Conservation (phyloP, 2,113 vertebrate species). For the Burhinus bistriatus region DNA sequence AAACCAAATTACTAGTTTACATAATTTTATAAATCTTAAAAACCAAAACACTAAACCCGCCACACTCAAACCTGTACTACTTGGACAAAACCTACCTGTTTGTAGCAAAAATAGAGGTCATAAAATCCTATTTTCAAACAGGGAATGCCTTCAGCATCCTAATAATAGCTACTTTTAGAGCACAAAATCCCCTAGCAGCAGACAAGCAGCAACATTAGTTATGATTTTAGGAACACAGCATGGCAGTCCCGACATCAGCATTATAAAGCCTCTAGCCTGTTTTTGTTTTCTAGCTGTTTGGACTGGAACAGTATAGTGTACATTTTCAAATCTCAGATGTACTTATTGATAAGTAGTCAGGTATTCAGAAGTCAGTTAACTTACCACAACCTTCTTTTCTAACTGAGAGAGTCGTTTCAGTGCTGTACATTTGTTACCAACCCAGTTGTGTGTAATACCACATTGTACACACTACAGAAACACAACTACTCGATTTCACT, state of each 20-base stretch:
- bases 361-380: not conserved
- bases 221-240: not conserved
- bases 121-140: not conserved
- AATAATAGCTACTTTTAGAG: not conserved
- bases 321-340: not conserved
- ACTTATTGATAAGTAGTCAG: accelerated
- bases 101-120: not conserved
- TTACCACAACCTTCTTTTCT: not conserved
- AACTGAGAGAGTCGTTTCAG: not conserved
- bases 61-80: not conserved
- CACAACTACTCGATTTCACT: not conserved
- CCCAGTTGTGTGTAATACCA: not conserved
- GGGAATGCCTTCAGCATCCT: not conserved
- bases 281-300: not conserved
- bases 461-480: not conserved
- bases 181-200: not conserved
- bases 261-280: not conserved
- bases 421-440: not conserved
- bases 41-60: not conserved
- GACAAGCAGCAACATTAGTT: not conserved
- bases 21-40: not conserved
- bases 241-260: not conserved
- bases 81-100: not conserved
- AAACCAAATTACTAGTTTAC: not conserved
- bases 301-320: not conserved